These are phyloP conservation scores for Pygocentrus nattereri DNA, from an alignment of 2,797 vertebrate genomes.

Conservation along the genomic window DNA sequence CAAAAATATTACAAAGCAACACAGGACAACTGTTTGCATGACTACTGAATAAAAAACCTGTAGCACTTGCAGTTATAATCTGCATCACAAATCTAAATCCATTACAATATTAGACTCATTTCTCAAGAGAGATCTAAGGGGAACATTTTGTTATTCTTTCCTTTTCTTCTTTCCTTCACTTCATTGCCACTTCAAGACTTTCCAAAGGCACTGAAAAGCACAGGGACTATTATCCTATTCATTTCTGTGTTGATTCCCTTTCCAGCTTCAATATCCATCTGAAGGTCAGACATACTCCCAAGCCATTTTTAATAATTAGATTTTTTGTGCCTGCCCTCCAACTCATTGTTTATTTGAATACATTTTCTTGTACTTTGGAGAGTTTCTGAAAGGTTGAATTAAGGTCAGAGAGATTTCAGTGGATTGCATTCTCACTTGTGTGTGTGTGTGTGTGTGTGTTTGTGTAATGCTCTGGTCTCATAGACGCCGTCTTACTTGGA, in stretches of 20 bases:
- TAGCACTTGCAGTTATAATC: neutral
- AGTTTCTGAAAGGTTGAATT: conserved; percentile 40
- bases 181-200: conserved; percentile 1
- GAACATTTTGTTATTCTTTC: conserved; percentile 9
- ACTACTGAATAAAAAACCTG: neutral
- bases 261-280: conserved; percentile 12
- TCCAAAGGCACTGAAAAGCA: conserved; percentile 22
- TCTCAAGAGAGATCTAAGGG: conserved; percentile 5
- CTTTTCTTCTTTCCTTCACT: conserved; percentile 14
- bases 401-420: conserved; percentile 50
- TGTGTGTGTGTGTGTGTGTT: conserved; percentile 28
- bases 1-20: neutral
- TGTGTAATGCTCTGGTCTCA: conserved; percentile 29
- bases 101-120: conserved; percentile 1
- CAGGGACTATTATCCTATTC: conserved; percentile 12
- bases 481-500: conserved; percentile 32
- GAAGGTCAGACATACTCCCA: conserved; percentile 41
- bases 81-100: conserved; percentile 12
- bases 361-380: conserved; percentile 16
- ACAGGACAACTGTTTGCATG: neutral
- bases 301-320: conserved; percentile 28
- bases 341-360: conserved; percentile 42
- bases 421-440: conserved; percentile 37
- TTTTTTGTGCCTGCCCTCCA: conserved; percentile 8
- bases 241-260: conserved; percentile 31